These are phyloP conservation scores for Edolisoma coerulescens DNA, from an alignment of 2,113 vertebrate species.

Conservation along the genomic window DNA sequence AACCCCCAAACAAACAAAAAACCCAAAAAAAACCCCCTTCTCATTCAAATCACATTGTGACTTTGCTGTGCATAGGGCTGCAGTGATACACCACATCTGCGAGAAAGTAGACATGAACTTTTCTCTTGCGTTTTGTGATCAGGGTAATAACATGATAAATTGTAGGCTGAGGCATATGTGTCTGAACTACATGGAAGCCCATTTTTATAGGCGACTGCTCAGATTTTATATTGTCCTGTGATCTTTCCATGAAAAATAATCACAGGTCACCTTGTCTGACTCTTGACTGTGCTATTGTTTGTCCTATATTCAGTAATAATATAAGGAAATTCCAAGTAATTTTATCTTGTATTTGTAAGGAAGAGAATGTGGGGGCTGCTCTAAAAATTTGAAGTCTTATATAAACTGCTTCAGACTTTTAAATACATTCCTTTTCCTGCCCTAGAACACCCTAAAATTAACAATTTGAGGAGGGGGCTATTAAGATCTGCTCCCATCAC, in stretches of 20 bases:
- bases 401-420: constrained; percentile 40
- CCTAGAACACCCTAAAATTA: constrained; percentile 35
- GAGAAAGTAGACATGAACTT: not conserved
- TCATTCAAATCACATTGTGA: not conserved
- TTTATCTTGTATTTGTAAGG: constrained; percentile 42
- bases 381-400: constrained; percentile 6
- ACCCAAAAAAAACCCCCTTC: not conserved
- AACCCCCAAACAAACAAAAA: not conserved
- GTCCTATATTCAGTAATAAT: constrained; percentile 34
- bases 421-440: constrained; percentile 35
- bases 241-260: constrained; percentile 38
- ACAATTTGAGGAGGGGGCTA: not conserved
- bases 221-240: not conserved
- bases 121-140: not conserved
- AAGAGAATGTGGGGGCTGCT: constrained; percentile 16
- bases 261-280: constrained; percentile 18
- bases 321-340: constrained; percentile 55
- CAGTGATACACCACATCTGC: accelerated
- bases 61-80: not conserved
- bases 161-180: not conserved
- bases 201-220: not conserved
- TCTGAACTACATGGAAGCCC: not conserved
- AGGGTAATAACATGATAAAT: not conserved
- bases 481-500: not conserved
- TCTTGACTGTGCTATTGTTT: constrained; percentile 41